Percentiles rank a stretch among this genome's conserved stretches.
Conservation (phyloP, 1,140 invertebrate genomes). For the Pseudomyrmex pallidus region DNA sequence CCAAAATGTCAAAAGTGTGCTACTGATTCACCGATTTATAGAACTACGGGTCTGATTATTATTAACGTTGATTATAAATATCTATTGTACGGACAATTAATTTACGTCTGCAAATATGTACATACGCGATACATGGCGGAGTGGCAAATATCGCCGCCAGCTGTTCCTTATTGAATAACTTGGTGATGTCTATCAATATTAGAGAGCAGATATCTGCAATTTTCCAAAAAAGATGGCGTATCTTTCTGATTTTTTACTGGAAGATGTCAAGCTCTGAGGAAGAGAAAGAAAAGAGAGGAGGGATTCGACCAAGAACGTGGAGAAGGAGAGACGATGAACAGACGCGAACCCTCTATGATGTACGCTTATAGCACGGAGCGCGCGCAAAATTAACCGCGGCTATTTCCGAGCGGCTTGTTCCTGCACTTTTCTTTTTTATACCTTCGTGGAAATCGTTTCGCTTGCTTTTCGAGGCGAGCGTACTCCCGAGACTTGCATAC, state of each 20-base stretch:
- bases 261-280: neutral
- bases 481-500: constrained; percentile 37
- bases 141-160: neutral
- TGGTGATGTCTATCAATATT: neutral
- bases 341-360: constrained; percentile 74
- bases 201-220: neutral
- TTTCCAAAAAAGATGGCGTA: neutral
- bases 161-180: neutral
- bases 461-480: constrained; percentile 49
- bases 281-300: neutral
- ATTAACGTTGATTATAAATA: neutral
- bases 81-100: neutral
- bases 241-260: constrained; percentile 9
- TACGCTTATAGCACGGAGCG: constrained; percentile 73
- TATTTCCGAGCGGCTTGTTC: constrained; percentile 73
- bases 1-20: neutral
- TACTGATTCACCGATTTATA: neutral
- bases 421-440: constrained; percentile 70
- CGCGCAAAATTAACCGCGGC: constrained; percentile 76
- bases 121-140: neutral
- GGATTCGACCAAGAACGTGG: constrained; percentile 23
- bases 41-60: neutral
- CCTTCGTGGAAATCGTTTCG: constrained; percentile 58
- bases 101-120: neutral
- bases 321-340: constrained; percentile 75